phyloP scores from a whole-genome alignment of 2,797 vertebrate species.

The Masticophis lateralis region DNA sequence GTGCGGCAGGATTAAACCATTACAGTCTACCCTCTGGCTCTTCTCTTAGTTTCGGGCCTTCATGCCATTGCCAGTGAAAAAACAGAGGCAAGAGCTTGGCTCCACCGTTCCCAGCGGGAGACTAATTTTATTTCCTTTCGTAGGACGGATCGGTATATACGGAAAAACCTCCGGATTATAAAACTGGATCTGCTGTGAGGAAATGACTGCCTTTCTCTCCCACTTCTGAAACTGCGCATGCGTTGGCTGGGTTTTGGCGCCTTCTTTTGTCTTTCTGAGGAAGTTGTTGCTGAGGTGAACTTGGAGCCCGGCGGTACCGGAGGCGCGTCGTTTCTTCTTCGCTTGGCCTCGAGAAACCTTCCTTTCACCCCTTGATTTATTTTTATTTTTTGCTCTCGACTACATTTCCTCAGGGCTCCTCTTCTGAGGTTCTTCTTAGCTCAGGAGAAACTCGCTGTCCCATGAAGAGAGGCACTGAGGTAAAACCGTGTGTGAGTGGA shows the following conservation, averaged over 20 bases:
- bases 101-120: neutral
- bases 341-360: too few relatives aligned
- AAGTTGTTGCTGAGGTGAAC: neutral
- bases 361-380: neutral
- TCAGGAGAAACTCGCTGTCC: neutral
- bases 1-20: neutral
- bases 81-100: neutral
- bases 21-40: too few relatives aligned
- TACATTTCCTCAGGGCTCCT: neutral
- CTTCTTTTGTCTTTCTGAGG: neutral
- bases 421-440: neutral
- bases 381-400: too few relatives aligned
- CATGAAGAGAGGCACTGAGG: neutral
- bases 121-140: neutral
- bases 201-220: fast-evolving
- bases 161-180: neutral
- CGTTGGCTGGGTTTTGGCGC: constrained; percentile 1
- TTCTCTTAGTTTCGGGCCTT: too few relatives aligned
- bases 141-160: neutral
- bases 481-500: neutral
- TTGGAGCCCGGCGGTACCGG: neutral
- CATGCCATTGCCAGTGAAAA: neutral
- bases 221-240: neutral
- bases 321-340: too few relatives aligned
- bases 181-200: neutral